Base-by-base conservation (phyloP, 2,113 vertebrate species). In the Polypterus bichir region DNA sequence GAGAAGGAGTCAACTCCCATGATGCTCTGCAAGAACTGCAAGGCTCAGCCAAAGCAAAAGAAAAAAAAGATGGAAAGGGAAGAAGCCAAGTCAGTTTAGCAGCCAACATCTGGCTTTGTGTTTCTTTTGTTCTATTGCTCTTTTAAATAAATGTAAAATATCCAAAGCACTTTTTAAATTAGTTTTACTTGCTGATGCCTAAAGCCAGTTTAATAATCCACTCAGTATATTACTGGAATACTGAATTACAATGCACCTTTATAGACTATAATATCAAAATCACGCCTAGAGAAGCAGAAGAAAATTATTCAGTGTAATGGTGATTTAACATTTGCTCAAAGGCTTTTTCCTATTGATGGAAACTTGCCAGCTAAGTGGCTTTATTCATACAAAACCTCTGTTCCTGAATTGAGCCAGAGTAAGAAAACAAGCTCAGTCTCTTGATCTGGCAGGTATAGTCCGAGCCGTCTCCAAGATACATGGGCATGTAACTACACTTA, bases 1-100 rank as follows among this genome's bases (percentile, higher is more conserved):
- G 69, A 72, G 66, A 75, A 27, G 75, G 69, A 73, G 76, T 65
- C 74, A 72, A 72, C 76, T 87, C 83, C 81, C 79, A 77, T 66
- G 74, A 71, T 76, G 67, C 71, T 73, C 71, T 74, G 69, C 66
- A 77, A 75, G 81, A 85, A 81, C 59, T 88, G 86, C 88, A 81
- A 79, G 79, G 73, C 75, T 93, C 88, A 87, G 88, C 86, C 77
- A 60, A 83, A 82, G 74, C 46, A 61, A 62, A 45, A 68, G 62
- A 73, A 66, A 57, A 53, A 72, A 49, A 60, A 69, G 59, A 55
- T 47, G 27, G 27, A 2, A 27, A 27, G 27, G 27, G 67, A 61
- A 63, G 64, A 65, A 64, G 66, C 65, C 70, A n/a, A 54, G 69
- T 65, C 74, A 70, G 67, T 79, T 71, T 75, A 79, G 79, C 77